Evolutionary conservation across 64 coral and sea anemone genomes (phyloP).

Genomic region (Stichodactyla mertensii): DNA sequence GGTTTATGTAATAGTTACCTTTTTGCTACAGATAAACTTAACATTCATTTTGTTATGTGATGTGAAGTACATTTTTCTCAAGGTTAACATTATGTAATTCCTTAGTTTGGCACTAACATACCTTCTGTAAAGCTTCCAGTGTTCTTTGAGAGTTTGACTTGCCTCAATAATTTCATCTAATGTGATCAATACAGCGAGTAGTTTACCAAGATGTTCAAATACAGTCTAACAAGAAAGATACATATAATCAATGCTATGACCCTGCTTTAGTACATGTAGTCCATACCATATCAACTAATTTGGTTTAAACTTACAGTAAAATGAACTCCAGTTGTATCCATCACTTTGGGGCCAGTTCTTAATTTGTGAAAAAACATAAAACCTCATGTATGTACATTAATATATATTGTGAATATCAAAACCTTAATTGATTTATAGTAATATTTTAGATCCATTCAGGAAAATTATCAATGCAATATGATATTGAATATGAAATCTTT

Average conservation of each 20-base stretch:
- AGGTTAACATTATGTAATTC: too few species aligned
- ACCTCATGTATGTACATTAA: background rate
- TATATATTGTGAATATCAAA: too few species aligned
- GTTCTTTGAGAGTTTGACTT: constrained; percentile 82
- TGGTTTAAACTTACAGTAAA: constrained; percentile 67
- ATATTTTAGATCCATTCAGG: too few species aligned
- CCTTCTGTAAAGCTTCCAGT: constrained; percentile 96
- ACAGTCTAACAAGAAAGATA: constrained; percentile 64
- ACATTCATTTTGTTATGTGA: too few species aligned
- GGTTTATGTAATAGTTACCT: too few species aligned
- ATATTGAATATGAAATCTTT: too few species aligned
- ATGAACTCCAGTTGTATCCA: constrained; percentile 91
- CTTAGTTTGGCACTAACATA: background rate
- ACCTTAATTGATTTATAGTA: too few species aligned
- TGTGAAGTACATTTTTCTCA: too few species aligned
- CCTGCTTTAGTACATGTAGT: too few species aligned
- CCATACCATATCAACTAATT: background rate
- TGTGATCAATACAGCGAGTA: constrained; percentile 79
- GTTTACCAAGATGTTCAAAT: constrained; percentile 86
- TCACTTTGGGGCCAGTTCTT: constrained; percentile 79
- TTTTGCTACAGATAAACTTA: too few species aligned
- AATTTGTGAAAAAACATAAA: background rate
- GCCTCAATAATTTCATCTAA: constrained; percentile 93
- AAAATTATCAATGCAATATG: too few species aligned
- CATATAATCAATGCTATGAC: background rate